Evolutionary conservation across 2,888 invertebrate genomes (phyloP), one percentile per base, ranked within the genome.

Genomic region (Sussaba pulchella): DNA sequence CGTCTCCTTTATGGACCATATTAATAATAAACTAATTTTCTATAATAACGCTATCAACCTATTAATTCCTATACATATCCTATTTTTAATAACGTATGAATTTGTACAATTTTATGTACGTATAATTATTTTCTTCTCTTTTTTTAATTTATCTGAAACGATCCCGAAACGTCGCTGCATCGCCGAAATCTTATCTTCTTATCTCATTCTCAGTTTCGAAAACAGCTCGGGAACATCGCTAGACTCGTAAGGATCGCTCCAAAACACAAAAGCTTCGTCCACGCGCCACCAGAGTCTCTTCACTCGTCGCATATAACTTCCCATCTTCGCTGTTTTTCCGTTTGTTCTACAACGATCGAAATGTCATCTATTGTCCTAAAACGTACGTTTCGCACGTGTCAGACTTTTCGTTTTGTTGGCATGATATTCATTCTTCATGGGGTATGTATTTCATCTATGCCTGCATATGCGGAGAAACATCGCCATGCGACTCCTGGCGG

Each of bases 161-260:
- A n/a, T n/a, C n/a, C n/a, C 31, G 31, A 31, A 31, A 31, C 26
- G 14, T 63, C 17, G 17, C 47, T 17, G 45, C 4, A 12, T 17
- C 19, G 47, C 24, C n/a, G 3, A 12, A 26, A 57, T 43, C 17
- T 41, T 45, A 31, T 64, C 4, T 36, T 66, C 14, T 78, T 82
- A 61, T 84, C 73, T 81, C 76, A 47, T 83, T 81, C 70, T 41
- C 80, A 91, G 91, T 84, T 91, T 91, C 87, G 82, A 86, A 88
- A 90, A 91, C 88, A 85, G 87, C 47, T 90, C 90, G 84, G 90
- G 90, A 89, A 88, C 89, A 47, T 91, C 90, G 81, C 83, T 91
- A 89, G 90, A 87, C 64, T 80, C 85, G 83, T 90, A 88, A 71
- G 31, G 52, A 45, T n/a, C n/a, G n/a, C n/a, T n/a, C 31, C 43